Conservation (phyloP, 2,797 vertebrate genomes). For the Prunella strophiata region DNA sequence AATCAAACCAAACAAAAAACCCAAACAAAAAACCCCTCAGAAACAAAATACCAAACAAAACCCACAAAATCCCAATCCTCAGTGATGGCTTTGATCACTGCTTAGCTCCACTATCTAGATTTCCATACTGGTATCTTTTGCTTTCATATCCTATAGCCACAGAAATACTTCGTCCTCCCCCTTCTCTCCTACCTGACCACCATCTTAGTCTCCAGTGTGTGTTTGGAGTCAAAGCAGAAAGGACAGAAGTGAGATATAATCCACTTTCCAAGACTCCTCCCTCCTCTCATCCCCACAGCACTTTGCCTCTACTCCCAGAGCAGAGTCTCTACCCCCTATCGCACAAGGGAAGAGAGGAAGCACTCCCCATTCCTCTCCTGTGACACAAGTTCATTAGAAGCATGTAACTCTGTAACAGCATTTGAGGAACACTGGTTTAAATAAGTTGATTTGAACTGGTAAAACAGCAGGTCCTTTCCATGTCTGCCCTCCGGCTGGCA, state of each 20-base stretch:
- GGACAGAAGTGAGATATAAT: neutral
- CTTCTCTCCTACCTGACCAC: neutral
- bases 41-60: neutral
- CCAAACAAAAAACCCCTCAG: neutral
- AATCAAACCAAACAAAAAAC: neutral
- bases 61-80: neutral
- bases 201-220: neutral
- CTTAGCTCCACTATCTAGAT: neutral
- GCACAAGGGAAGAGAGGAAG: rapidly evolving
- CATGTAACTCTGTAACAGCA: neutral
- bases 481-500: rapidly evolving
- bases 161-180: neutral
- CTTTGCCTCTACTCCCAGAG: neutral
- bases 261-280: neutral
- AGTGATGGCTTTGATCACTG: neutral
- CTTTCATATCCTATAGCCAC: neutral
- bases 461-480: neutral
- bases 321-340: rapidly evolving
- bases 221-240: neutral
- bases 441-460: neutral
- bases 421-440: neutral
- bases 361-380: neutral
- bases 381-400: neutral
- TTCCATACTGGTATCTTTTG: neutral
- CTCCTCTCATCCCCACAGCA: neutral